phyloP scores from a whole-genome alignment of 2,888 invertebrate genomes.

The Ophion slaviceki region DNA sequence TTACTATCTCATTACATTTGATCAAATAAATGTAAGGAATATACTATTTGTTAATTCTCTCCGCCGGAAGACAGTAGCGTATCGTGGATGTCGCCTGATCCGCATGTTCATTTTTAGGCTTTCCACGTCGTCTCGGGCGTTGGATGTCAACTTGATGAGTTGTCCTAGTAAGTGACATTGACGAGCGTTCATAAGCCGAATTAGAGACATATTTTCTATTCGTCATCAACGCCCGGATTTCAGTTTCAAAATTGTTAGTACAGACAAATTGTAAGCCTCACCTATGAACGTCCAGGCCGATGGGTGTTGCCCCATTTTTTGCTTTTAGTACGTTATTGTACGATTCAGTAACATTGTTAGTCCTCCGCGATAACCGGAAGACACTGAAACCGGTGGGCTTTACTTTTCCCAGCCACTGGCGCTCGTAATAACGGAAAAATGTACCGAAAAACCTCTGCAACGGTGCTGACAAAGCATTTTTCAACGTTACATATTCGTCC shows the following conservation, averaged over 20 bases:
- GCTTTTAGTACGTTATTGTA: constrained; percentile 36
- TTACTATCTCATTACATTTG: not conserved
- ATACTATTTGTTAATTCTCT: constrained; percentile 6
- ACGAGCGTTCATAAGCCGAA: not conserved
- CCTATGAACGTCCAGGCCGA: constrained; percentile 55
- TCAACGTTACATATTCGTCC: not conserved
- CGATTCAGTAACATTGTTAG: constrained; percentile 53
- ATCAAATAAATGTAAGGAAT: not conserved
- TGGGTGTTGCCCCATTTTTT: constrained; percentile 48
- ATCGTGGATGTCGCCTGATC: constrained; percentile 12
- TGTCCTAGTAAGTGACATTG: not conserved
- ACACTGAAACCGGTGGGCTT: constrained; percentile 55
- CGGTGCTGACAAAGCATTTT: constrained; percentile 6
- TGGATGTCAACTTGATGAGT: constrained; percentile 14
- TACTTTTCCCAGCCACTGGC: constrained; percentile 50
- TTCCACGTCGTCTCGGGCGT: constrained; percentile 7
- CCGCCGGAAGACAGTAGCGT: not conserved
- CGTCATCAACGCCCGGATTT: not conserved
- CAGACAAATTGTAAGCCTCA: not conserved
- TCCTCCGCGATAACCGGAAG: constrained; percentile 35
- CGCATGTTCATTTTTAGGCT: not conserved
- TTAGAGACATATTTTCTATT: not conserved
- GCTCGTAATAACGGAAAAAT: constrained; percentile 36
- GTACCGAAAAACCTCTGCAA: not conserved
- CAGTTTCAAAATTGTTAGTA: too few relatives aligned